Percentiles rank a stretch among this genome's conserved stretches.
Evolutionary conservation across 2,797 vertebrate genomes (phyloP).

Genomic region (Pagetopsis macropterus): DNA sequence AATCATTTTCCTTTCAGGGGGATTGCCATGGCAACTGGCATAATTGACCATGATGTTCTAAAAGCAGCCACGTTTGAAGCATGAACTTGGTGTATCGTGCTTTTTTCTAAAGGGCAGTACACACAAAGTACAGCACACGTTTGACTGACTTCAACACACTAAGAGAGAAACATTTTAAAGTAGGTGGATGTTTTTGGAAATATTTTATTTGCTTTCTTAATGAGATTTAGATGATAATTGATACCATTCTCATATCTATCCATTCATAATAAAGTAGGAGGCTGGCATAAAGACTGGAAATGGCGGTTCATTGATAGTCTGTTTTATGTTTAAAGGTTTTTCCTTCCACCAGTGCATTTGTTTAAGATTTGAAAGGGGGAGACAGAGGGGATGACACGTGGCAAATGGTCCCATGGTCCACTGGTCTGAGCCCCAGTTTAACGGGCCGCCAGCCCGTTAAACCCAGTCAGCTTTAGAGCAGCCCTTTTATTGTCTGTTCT

Average conservation of each 20-base stretch:
- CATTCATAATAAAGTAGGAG: not conserved
- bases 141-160: not conserved
- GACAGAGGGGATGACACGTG: too few relatives aligned
- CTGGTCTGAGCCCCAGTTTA: too few relatives aligned
- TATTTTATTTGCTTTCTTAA: not conserved
- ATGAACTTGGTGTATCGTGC: not conserved
- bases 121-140: not conserved
- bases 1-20: conserved; percentile 10
- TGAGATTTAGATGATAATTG: not conserved
- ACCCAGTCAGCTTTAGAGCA: too few relatives aligned
- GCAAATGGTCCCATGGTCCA: too few relatives aligned
- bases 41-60: conserved; percentile 36
- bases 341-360: too few relatives aligned
- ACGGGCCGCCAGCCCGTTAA: too few relatives aligned
- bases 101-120: conserved; percentile 1
- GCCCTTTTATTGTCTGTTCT: too few relatives aligned
- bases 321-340: too few relatives aligned
- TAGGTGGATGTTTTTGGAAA: not conserved
- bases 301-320: too few relatives aligned
- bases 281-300: too few relatives aligned
- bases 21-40: conserved; percentile 62
- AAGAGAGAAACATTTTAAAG: not conserved
- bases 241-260: not conserved
- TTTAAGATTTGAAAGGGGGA: too few relatives aligned
- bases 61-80: conserved; percentile 31